These are phyloP conservation scores for Orius laevigatus DNA, from an alignment of 1,140 invertebrate genomes.

Conservation along the genomic window DNA sequence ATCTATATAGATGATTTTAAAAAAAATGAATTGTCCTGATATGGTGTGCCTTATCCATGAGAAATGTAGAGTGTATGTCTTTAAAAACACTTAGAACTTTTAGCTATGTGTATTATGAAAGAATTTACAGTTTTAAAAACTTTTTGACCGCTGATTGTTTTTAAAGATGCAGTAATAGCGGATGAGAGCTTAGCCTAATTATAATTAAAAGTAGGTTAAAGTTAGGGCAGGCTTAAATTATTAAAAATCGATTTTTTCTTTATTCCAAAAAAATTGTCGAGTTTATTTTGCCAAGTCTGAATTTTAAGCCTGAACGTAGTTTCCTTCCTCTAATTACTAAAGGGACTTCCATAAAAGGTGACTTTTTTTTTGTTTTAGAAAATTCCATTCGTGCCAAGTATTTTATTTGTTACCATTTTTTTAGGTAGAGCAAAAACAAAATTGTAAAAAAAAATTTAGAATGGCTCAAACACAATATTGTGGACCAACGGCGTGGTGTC, in stretches of 20 bases:
- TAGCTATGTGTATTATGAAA: constrained; percentile 12
- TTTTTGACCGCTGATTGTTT: constrained; percentile 3
- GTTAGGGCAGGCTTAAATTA: constrained; percentile 4
- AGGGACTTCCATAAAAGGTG: constrained; percentile 11
- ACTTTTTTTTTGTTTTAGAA: constrained; percentile 5
- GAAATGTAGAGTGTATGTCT: constrained; percentile 15
- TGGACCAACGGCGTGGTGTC: constrained; percentile 14
- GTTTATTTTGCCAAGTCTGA: constrained; percentile 1
- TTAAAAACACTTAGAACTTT: constrained; percentile 12
- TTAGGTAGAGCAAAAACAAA: constrained; percentile 9
- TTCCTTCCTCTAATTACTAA: not conserved
- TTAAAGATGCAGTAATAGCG: constrained; percentile 7
- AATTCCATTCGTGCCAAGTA: constrained; percentile 17
- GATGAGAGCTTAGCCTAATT: constrained; percentile 15
- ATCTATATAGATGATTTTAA: constrained; percentile 8
- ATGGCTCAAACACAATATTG: constrained; percentile 12
- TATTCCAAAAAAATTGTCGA: constrained; percentile 4
- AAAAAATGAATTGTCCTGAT: constrained; percentile 19
- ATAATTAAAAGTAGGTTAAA: constrained; percentile 2
- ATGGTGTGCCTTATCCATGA: constrained; percentile 20
- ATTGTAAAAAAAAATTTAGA: constrained; percentile 3
- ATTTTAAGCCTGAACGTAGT: not conserved
- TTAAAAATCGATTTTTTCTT: not conserved
- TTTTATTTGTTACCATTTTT: constrained; percentile 17
- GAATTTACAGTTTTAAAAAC: constrained; percentile 1